Evolutionary conservation across 2,797 vertebrate genomes (phyloP).

Genomic region (Ceryle rudis): DNA sequence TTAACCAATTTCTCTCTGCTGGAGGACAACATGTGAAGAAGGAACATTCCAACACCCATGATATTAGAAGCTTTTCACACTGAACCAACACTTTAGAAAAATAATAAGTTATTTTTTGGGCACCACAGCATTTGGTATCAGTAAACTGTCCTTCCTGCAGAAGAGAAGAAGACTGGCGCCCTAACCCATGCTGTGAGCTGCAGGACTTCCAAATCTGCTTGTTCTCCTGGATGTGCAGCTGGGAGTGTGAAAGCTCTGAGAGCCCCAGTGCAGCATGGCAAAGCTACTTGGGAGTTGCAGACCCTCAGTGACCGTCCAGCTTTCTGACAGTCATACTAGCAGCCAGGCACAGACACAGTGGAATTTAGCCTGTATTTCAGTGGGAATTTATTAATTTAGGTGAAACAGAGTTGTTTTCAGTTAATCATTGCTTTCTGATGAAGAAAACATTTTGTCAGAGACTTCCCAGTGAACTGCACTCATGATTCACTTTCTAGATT

Average conservation of each 20-base stretch:
- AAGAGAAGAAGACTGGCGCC: background rate
- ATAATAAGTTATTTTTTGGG: background rate
- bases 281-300: background rate
- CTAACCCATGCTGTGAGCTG: background rate
- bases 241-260: background rate
- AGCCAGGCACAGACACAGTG: background rate
- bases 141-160: background rate
- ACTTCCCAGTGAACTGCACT: background rate
- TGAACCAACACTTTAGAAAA: background rate
- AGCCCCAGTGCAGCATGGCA: background rate
- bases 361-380: background rate
- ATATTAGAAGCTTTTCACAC: background rate
- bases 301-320: background rate
- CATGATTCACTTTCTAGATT: background rate
- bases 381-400: background rate
- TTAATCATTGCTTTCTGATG: background rate
- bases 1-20: background rate
- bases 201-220: background rate
- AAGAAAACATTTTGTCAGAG: background rate
- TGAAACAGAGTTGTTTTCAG: conserved; percentile 4
- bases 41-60: background rate
- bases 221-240: background rate
- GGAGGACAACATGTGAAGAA: background rate
- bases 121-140: background rate
- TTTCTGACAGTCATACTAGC: background rate